Conservation (phyloP, 2,797 vertebrate species). For the Poecilia velifera region DNA sequence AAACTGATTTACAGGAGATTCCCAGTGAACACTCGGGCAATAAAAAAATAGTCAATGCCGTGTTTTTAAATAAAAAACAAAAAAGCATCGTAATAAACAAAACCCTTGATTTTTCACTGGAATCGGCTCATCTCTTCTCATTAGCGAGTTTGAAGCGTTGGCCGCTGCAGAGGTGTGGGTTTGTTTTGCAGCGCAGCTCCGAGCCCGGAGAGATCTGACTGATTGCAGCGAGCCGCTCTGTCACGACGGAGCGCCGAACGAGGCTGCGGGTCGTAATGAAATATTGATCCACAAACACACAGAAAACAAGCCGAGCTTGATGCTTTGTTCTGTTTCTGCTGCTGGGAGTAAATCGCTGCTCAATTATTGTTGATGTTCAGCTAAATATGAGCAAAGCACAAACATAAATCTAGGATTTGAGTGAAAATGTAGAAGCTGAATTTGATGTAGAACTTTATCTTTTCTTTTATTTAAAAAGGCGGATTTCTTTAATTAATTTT, state of each 20-base stretch:
- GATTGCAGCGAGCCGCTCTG: constrained; percentile 11
- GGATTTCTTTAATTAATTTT: not conserved
- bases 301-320: not conserved
- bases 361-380: not conserved
- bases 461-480: not conserved
- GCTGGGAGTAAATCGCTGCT: not conserved
- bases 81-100: not conserved
- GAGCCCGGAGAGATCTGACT: not conserved
- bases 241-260: constrained; percentile 17
- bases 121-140: not conserved
- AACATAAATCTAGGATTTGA: not conserved
- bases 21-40: not conserved
- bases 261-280: constrained; percentile 55
- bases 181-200: not conserved
- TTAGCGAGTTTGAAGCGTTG: not conserved
- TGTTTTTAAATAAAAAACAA: not conserved
- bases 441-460: not conserved
- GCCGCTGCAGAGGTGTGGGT: not conserved
- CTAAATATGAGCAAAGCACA: not conserved
- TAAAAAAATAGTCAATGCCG: not conserved
- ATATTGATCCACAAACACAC: constrained; percentile 63
- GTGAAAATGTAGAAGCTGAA: not conserved
- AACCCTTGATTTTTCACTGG: not conserved
- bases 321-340: constrained; percentile 7
- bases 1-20: not conserved